These are phyloP conservation scores for Phymatocera aterrima DNA, from an alignment of 2,888 invertebrate genomes.

Conservation along the genomic window DNA sequence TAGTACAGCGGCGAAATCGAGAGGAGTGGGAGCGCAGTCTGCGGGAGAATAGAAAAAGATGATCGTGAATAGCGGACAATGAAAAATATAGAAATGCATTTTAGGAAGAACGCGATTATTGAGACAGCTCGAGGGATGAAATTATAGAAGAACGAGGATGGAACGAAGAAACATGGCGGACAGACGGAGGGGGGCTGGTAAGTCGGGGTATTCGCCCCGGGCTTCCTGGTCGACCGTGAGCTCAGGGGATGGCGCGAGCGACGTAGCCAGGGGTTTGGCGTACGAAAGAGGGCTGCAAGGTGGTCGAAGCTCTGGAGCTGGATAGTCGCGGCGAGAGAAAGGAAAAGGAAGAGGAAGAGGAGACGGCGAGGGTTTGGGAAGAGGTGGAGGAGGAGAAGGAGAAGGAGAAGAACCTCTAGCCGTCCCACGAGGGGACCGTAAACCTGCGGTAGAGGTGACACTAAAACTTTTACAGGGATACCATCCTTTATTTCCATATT, in stretches of 20 bases:
- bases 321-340: constrained; percentile 48
- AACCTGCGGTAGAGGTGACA: constrained; percentile 65
- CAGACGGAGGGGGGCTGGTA: constrained; percentile 14
- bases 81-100: constrained; percentile 47
- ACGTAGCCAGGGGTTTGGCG: constrained; percentile 48
- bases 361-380: constrained; percentile 58
- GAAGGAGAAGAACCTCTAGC: constrained; percentile 54
- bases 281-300: constrained; percentile 30
- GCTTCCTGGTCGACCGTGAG: constrained; percentile 41
- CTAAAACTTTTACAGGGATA: constrained; percentile 69
- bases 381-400: constrained; percentile 55
- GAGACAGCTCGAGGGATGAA: constrained; percentile 36
- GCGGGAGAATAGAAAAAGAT: constrained; percentile 50
- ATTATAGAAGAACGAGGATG: not conserved
- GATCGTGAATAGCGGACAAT: constrained; percentile 46
- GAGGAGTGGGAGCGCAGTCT: constrained; percentile 32
- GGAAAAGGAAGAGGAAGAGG: constrained; percentile 48
- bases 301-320: constrained; percentile 38
- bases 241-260: constrained; percentile 46
- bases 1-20: no score
- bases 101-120: constrained; percentile 24
- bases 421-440: constrained; percentile 51
- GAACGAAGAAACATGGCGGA: constrained; percentile 31
- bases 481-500: constrained; percentile 70
- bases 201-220: constrained; percentile 1